Evolutionary conservation across 2,797 vertebrate species (phyloP).

Genomic region (Phyllotis vaccarum): DNA sequence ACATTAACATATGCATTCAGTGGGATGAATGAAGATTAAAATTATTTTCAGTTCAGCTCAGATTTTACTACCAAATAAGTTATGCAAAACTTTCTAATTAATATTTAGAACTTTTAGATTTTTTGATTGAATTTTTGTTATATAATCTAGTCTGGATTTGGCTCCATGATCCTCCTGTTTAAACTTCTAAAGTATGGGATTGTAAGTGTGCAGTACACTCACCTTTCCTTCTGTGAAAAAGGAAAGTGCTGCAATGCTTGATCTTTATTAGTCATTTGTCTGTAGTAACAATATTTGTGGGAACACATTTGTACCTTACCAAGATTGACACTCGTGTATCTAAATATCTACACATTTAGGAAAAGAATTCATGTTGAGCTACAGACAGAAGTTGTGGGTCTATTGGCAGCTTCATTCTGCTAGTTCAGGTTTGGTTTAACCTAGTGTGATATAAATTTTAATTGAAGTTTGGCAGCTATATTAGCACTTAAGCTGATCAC

Average conservation of each 20-base stretch:
- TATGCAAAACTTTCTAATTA: neutral
- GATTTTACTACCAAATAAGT: neutral
- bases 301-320: neutral
- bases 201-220: neutral
- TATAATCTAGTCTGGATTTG: neutral
- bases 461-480: constrained; percentile 62
- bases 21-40: constrained; percentile 23
- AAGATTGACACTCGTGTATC: neutral
- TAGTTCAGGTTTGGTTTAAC: constrained; percentile 61
- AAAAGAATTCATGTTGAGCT: neutral
- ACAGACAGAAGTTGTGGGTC: neutral
- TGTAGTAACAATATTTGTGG: neutral
- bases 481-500: constrained; percentile 55
- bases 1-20: neutral
- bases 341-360: constrained; percentile 9
- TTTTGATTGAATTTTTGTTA: neutral
- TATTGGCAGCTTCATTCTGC: neutral
- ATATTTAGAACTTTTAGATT: constrained; percentile 7
- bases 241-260: neutral
- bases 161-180: neutral
- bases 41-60: constrained; percentile 30
- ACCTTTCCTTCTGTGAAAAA: neutral
- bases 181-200: neutral
- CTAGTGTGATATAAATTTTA: constrained; percentile 55
- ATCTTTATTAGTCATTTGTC: neutral